phyloP scores from a whole-genome alignment of 2,113 vertebrate species.

The Felis chaus region DNA sequence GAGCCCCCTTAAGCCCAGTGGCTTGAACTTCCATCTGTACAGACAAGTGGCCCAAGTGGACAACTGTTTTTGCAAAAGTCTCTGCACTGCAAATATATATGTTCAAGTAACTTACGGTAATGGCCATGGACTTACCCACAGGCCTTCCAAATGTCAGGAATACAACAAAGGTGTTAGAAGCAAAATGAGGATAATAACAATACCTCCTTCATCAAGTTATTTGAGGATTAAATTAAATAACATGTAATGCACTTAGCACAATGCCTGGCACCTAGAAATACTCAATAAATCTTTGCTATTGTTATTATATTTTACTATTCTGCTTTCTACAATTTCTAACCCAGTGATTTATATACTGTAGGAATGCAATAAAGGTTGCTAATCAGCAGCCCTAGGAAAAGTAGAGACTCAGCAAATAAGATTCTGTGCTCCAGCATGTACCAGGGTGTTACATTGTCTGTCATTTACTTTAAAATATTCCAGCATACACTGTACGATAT shows the following conservation, averaged over 20 bases:
- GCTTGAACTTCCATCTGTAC: background rate
- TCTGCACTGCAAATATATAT: background rate
- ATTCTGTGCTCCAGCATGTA: conserved; percentile 39
- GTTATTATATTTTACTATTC: conserved; percentile 64
- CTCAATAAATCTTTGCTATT: conserved; percentile 67
- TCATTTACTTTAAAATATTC: conserved; percentile 62
- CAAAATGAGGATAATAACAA: conserved; percentile 35
- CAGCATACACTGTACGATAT: background rate
- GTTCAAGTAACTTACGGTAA: background rate
- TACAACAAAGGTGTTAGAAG: background rate
- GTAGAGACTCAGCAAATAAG: conserved; percentile 30
- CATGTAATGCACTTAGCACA: conserved; percentile 47
- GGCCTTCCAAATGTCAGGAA: background rate
- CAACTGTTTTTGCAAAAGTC: background rate
- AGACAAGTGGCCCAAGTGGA: background rate
- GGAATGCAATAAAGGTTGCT: conserved; percentile 64
- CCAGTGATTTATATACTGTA: conserved; percentile 62
- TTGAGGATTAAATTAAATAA: conserved; percentile 52
- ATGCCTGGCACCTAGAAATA: conserved; percentile 61
- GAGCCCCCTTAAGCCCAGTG: background rate
- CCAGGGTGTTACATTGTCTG: background rate
- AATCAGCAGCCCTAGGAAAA: conserved; percentile 57
- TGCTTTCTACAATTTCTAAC: conserved; percentile 48
- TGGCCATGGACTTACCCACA: background rate
- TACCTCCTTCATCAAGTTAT: conserved; percentile 45